These are phyloP conservation scores for Trichonephila clavipes DNA, from an alignment of 1,140 invertebrate species.

Conservation along the genomic window DNA sequence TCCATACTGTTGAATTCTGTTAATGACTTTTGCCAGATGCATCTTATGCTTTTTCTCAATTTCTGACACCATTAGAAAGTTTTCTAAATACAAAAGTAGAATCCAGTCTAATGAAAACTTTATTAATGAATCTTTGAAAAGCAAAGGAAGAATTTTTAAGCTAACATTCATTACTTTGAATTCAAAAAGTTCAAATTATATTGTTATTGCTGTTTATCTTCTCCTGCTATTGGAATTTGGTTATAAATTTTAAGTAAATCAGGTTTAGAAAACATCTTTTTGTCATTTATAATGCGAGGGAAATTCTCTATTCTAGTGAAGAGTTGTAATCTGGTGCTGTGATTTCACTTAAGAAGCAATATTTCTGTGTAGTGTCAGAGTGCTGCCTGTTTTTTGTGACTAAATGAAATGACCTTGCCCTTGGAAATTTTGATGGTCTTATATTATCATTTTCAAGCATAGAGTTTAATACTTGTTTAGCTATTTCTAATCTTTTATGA, in stretches of 20 bases:
- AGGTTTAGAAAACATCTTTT: neutral
- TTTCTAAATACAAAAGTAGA: neutral
- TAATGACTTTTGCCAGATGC: neutral
- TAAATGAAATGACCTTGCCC: too few species aligned
- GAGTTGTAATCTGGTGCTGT: neutral
- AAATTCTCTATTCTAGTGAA: neutral
- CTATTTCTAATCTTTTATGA: too few species aligned
- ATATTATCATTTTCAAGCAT: too few species aligned
- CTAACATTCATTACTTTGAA: neutral
- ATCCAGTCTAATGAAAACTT: neutral
- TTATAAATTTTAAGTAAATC: neutral
- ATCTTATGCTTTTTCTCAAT: neutral
- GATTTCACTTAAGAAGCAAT: neutral
- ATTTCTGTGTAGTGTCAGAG: too few species aligned
- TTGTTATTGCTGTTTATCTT: neutral
- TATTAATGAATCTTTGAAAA: neutral
- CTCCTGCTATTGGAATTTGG: neutral
- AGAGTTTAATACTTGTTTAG: too few species aligned
- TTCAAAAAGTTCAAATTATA: neutral
- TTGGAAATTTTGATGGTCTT: too few species aligned
- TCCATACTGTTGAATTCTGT: neutral
- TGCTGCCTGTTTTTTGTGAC: too few species aligned
- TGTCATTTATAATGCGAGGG: neutral
- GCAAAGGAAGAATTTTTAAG: neutral
- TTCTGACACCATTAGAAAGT: neutral